Evolutionary conservation across 2,888 invertebrate species (phyloP).

Genomic region (Papilio demoleus): DNA sequence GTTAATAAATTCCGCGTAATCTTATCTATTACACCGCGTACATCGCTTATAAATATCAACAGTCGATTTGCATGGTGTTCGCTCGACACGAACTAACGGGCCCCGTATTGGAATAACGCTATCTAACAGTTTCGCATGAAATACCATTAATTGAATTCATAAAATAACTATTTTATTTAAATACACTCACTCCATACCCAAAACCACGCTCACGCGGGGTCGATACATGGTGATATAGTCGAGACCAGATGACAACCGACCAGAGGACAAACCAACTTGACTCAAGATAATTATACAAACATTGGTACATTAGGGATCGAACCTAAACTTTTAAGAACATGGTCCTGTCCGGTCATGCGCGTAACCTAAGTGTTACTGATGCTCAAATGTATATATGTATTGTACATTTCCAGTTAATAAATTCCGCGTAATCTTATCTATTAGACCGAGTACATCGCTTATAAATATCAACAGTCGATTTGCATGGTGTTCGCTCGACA

Average conservation of each 20-base stretch:
- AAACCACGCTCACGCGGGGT: too few species aligned
- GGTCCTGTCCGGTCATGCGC: too few species aligned
- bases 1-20: background rate
- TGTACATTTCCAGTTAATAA: background rate
- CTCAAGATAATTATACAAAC: too few species aligned
- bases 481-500: constrained; percentile 54
- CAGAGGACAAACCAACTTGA: too few species aligned
- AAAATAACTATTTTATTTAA: constrained; percentile 6
- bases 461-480: constrained; percentile 62
- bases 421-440: background rate
- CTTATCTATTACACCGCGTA: constrained; percentile 14
- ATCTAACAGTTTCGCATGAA: constrained; percentile 38
- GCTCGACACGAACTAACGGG: constrained; percentile 59
- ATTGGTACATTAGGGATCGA: too few species aligned
- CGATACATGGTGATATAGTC: too few species aligned
- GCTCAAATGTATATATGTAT: too few species aligned
- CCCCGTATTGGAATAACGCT: constrained; percentile 58
- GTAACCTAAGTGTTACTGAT: too few species aligned
- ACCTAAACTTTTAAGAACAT: too few species aligned
- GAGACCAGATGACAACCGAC: too few species aligned
- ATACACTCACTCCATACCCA: too few species aligned
- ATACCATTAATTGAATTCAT: constrained; percentile 12
- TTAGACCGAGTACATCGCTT: constrained; percentile 43
- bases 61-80: constrained; percentile 62
- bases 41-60: constrained; percentile 54